A percentile compares a stretch with the other conserved stretches of the same genome.
phyloP scores from a whole-genome alignment of 2,888 invertebrate species.

The Xestia sexstrigata region DNA sequence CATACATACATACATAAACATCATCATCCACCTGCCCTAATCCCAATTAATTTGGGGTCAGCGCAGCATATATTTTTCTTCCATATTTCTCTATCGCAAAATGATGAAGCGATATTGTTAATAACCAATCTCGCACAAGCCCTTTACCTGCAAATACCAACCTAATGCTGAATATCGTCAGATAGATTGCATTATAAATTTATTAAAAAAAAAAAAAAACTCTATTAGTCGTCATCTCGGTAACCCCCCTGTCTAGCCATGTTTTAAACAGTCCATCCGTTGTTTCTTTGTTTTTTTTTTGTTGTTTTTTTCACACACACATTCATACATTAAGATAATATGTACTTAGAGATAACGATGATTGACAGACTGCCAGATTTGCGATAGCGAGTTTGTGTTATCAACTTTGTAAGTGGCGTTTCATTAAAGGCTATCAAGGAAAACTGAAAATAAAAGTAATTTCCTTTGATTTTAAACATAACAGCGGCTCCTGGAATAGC shows the following conservation, averaged over 20 bases:
- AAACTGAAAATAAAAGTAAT: slow-evolving; percentile 2
- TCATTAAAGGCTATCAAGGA: slow-evolving; percentile 10
- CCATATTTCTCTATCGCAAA: not conserved
- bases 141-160: no score
- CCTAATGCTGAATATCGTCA: no score
- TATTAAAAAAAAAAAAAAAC: no score
- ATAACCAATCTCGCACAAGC: no score
- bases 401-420: slow-evolving; percentile 2
- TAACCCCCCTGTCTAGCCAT: not conserved
- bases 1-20: not conserved
- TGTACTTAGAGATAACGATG: slow-evolving; percentile 35
- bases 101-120: no score
- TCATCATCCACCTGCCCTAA: not conserved
- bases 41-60: not conserved
- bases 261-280: not conserved
- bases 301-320: not conserved
- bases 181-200: no score
- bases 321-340: slow-evolving; percentile 6
- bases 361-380: slow-evolving; percentile 30
- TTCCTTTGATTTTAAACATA: no score
- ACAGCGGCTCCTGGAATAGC: no score
- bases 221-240: not conserved
- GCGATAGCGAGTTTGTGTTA: slow-evolving; percentile 23
- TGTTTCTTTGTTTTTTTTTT: not conserved
- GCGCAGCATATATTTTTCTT: not conserved